Evolutionary conservation across 2,888 invertebrate species (phyloP).

Genomic region (Papilio protenor): DNA sequence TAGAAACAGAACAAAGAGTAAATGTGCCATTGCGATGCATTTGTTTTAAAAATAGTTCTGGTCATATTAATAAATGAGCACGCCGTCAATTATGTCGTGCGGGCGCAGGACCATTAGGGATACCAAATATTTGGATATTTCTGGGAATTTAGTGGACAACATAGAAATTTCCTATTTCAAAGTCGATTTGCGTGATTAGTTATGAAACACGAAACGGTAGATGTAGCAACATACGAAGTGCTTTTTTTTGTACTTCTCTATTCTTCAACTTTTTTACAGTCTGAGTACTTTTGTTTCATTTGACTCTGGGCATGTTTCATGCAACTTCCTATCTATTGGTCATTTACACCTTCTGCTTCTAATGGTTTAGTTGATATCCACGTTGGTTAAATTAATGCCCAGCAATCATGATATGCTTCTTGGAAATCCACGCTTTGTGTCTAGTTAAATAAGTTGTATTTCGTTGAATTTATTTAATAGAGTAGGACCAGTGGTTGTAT

Average conservation of each 20-base stretch:
- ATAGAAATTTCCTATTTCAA: not conserved
- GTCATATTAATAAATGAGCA: constrained; percentile 43
- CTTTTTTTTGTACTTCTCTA: too few species aligned
- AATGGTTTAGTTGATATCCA: too few species aligned
- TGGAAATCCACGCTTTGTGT: not conserved
- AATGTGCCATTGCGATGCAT: constrained; percentile 40
- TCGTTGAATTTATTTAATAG: not conserved
- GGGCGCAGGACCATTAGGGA: constrained; percentile 35
- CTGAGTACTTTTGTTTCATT: too few species aligned
- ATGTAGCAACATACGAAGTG: not conserved
- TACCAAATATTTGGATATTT: constrained; percentile 12
- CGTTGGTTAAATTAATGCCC: too few species aligned
- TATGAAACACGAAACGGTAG: too few species aligned
- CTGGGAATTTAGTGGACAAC: not conserved
- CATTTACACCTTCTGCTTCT: too few species aligned
- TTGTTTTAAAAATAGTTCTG: constrained; percentile 44
- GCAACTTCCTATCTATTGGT: too few species aligned
- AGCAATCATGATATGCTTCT: too few species aligned
- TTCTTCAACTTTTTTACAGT: too few species aligned
- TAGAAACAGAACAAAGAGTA: constrained; percentile 27
- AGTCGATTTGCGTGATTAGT: too few species aligned
- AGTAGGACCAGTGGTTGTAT: not conserved
- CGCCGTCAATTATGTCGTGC: constrained; percentile 40
- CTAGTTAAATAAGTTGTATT: not conserved
- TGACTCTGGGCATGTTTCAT: too few species aligned